Evolutionary conservation across 2,113 vertebrate genomes (phyloP), one percentile per base, ranked within the genome.

Genomic region (Montifringilla adamsi): DNA sequence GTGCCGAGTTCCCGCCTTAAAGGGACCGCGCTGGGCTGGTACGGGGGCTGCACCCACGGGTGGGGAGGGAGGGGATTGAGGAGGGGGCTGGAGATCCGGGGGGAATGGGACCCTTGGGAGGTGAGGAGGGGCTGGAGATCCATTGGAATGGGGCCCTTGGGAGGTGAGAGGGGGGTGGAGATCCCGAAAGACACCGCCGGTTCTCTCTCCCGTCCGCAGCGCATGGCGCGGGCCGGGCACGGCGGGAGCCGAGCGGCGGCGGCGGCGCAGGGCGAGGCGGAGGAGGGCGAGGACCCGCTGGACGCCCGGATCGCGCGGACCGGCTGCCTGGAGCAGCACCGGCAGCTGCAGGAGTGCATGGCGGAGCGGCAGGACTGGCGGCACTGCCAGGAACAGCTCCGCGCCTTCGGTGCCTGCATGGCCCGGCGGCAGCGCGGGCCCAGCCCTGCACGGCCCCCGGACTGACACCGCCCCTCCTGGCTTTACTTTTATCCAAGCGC

Each of bases 291-390:
- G 16, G 99, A 99, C 77, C 99, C 98, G 0, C 89, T 99, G 76
- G 99, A 99, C 0, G 97, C 91, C 83, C 97, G 98, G 98, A 98
- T 99, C 81, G 95, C 97, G 0, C 98, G 97, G 49, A 99, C 98
- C 1, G 99, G 99, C 62, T 99, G 99, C 49, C 96, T 97, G 10
- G 93, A 97, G 31, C 98, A 98, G 49, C 99, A 99, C 81, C 98
- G 98, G 4, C 98, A 98, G 3, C 97, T 99, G 73, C 99, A 99
- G 97, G 98, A 99, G 50, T 99, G 99, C 96, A 99, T 99, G 99
- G 98, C 98, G 0, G 98, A 98, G n/a, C 95, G 98, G 64, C 98
- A 98, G 97, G 99, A 99, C 97, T 99, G 99, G 99, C 87, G 99
- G 30, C 96, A 60, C 35, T 99, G 99, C 97, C 99, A 99, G 95